A percentile compares a stretch with the other conserved stretches of the same genome.
Conservation (phyloP, 1,140 invertebrate genomes). For the Lysiphlebus fabarum region DNA sequence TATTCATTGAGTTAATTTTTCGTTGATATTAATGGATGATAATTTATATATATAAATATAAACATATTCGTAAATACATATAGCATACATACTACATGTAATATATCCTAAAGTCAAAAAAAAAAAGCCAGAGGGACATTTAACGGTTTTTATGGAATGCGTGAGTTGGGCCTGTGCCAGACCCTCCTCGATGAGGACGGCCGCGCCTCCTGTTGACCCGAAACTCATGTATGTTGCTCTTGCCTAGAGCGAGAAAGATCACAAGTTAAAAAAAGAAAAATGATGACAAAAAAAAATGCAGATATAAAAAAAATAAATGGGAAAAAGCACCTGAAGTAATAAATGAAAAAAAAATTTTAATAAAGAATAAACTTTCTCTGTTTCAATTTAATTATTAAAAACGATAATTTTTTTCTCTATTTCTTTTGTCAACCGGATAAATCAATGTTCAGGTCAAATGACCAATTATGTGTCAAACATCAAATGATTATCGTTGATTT, state of each 20-base stretch:
- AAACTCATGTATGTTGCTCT: constrained; percentile 38
- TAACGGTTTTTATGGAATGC: constrained; percentile 55
- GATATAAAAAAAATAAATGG: constrained; percentile 24
- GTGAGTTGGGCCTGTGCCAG: constrained; percentile 50
- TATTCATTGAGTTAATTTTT: not conserved
- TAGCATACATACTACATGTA: not conserved
- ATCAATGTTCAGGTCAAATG: not conserved
- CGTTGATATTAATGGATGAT: not conserved
- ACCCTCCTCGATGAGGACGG: constrained; percentile 41
- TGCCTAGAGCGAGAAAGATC: constrained; percentile 30
- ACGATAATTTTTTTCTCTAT: not conserved
- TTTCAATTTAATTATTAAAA: constrained; percentile 12
- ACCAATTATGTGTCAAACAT: too few species aligned
- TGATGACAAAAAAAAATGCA: constrained; percentile 1
- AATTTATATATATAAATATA: too few species aligned
- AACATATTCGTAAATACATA: too few species aligned
- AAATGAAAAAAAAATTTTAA: constrained; percentile 30
- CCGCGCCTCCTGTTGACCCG: constrained; percentile 52
- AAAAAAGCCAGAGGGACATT: constrained; percentile 35
- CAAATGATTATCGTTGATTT: too few species aligned
- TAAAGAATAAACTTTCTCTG: constrained; percentile 45
- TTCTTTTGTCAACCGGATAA: constrained; percentile 9
- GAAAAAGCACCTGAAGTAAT: not conserved
- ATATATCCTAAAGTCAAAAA: not conserved
- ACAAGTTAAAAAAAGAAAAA: constrained; percentile 11